Evolutionary conservation across 2,888 invertebrate genomes (phyloP).

Genomic region (Lutraria lutraria): DNA sequence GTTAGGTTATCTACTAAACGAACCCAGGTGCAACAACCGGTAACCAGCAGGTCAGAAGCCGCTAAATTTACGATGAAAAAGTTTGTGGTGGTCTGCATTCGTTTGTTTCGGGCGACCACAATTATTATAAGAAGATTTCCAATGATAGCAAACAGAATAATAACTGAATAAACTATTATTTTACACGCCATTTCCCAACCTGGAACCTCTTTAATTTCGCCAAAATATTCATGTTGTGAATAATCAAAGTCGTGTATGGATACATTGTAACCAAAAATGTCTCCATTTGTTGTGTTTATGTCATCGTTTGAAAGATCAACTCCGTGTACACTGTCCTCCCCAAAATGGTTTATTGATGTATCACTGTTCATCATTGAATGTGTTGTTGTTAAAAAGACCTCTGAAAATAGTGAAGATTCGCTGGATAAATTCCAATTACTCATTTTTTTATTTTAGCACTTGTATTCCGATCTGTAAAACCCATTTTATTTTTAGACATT

Average conservation of each 20-base stretch:
- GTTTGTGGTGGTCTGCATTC: constrained; percentile 76
- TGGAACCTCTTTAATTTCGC: constrained; percentile 53
- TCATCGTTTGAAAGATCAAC: background rate
- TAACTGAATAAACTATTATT: constrained; percentile 61
- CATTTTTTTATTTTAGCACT: background rate
- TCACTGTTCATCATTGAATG: background rate
- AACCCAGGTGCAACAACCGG: constrained; percentile 91
- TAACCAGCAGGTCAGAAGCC: constrained; percentile 83
- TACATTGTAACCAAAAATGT: background rate
- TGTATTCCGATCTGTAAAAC: background rate
- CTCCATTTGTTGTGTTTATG: background rate
- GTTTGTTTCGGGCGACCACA: constrained; percentile 72
- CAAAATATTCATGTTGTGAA: constrained; percentile 47
- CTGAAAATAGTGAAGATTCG: background rate
- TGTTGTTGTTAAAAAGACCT: background rate
- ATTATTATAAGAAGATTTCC: constrained; percentile 72
- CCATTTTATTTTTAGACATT: background rate
- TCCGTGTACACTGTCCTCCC: background rate
- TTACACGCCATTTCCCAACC: constrained; percentile 69
- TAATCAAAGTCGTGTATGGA: background rate
- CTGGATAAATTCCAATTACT: background rate
- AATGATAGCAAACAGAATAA: constrained; percentile 65
- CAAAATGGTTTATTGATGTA: background rate
- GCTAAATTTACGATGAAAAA: constrained; percentile 84
- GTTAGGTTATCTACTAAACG: constrained; percentile 92